Base-by-base conservation (phyloP, 2,888 invertebrate species). In the Epicampocera succincta region DNA sequence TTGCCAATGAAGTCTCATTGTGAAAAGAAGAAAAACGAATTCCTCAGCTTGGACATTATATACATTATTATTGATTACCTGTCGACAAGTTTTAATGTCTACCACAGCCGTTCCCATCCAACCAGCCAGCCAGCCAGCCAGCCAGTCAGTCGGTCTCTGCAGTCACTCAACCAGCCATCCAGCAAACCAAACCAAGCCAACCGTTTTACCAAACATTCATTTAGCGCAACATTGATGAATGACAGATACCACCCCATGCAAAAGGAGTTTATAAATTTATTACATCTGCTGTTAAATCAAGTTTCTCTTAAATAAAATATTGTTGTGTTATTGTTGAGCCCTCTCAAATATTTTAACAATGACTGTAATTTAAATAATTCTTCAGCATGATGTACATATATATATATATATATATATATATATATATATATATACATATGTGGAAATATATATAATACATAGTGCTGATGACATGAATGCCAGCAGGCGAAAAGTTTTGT, bases 11-110 rank as follows among this genome's bases (percentile, higher is more conserved):
- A 52, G 61, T 42, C 38, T 48, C 60, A 73, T 73, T 75, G 66
- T 48, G 13, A 66, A 66, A 38, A 9, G n/a, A 29, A 63, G 13
- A 42, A 52, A 19, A 50, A 21, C 42, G 33, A 42, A 52, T 44
- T 77, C 25, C 13, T 46, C 61, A 48, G 79, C 61, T 68, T 79
- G 79, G 60, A 61, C 73, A 76, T 72, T 78, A 44, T 71, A 73
- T 21, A 82, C 69, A 78, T 77, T 82, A 83, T 83, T 83, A 83
- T 83, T 83, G 83, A 83, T 83, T 83, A 81, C 83, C 83, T 83
- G 83, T 83, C 83, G 83, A 83, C 83, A 83, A 73, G 83, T 78
- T 72, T 75, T 63, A 79, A 71, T 48, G 54, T 78, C 74, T 52
- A 40, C 76, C 56, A 73, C 72, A 80, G 48, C 66, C 65, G 66